Base-by-base conservation (phyloP, 2,888 invertebrate genomes). In the Plutella xylostella region DNA sequence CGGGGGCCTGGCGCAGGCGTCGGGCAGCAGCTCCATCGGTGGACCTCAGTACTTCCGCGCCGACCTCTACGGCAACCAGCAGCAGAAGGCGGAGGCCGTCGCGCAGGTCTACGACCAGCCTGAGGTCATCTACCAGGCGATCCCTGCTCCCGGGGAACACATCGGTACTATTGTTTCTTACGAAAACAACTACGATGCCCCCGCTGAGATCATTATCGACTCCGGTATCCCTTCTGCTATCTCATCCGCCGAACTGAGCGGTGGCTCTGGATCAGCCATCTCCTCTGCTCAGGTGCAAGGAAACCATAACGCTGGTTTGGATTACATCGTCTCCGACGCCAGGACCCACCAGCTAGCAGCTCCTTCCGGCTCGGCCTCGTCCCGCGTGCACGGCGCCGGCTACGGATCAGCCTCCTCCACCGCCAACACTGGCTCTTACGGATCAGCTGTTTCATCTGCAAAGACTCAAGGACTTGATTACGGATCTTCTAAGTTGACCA, bases 151-250 rank as follows among this genome's bases (percentile, higher is more conserved):
- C 1, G 74, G 45, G 1, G 45, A 48, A 20, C 48, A 45, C 39
- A 43, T 48, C 25, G 48, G 70, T 0, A 64, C 68, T 11, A 58
- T 79, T 42, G 57, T 77, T 48, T 62, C 78, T 5, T 79, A 80
- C 55, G 61, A 73, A 48, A 76, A 72, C 59, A 57, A 48, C 44
- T 63, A 63, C 45, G 57, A 60, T 42, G 38, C 58, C 12, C 45
- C 62, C 47, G 21, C 18, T 11, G n/a, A n/a, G n/a, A n/a, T n/a
- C n/a, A n/a, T n/a, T n/a, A n/a, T n/a, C n/a, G n/a, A n/a, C n/a
- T n/a, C n/a, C n/a, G 57, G 57, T 30, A 47, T 53, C 0, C 50
- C 60, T 9, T 55, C 57, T 17, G 78, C 76, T 6, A 60, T 75
- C 43, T 76, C 78, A 0, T 59, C 65, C 3, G 74, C 77, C 35